Base-by-base conservation (phyloP, 2,888 invertebrate genomes). In the Cataglyphis livida region DNA sequence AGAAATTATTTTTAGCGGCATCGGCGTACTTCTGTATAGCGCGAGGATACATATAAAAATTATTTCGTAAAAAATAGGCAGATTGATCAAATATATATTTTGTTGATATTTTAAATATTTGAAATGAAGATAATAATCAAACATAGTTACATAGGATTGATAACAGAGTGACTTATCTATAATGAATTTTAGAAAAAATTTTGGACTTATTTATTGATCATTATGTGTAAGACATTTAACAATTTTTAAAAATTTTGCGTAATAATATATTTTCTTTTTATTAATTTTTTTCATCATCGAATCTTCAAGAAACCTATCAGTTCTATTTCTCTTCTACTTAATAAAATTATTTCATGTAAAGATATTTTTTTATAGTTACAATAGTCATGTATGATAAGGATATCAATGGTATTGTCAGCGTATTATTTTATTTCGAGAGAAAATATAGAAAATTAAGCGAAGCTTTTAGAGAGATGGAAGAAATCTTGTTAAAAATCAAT, bases 51-150 rank as follows among this genome's bases (percentile, higher is more conserved):
- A 7, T 41, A 41, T 59, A 59, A 59, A 79, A 79, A 59, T 79
- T 73, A 73, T 10, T 44, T 79, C 35, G 78, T 73, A 71, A 79
- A 79, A 79, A 74, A 48, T 18, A 3, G 7, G 21, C 21, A 12
- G 18, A 9, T n/a, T 32, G 38, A 78, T 44, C 44, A 48, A 79
- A 35, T 59, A 5, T 35, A 59, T 18, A 54, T 65, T 6, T n/a
- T 51, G 35, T 66, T 75, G 54, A 54, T 76, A 68, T 57, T 28
- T 28, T 4, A 5, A 2, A 66, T 38, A n/a, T 41, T 41, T 41
- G 41, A 44, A 74, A 74, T n/a, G 18, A 71, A 71, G 18, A 61
- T 71, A 38, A 57, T 25, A 9, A 6, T 18, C 21, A 35, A 61
- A 4, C 38, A 6, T 35, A 57, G 5, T 1, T 35, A 3, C 9